Percentiles rank a stretch among this genome's conserved stretches.
Evolutionary conservation across 2,113 vertebrate species (phyloP).

Genomic region (Morone saxatilis): DNA sequence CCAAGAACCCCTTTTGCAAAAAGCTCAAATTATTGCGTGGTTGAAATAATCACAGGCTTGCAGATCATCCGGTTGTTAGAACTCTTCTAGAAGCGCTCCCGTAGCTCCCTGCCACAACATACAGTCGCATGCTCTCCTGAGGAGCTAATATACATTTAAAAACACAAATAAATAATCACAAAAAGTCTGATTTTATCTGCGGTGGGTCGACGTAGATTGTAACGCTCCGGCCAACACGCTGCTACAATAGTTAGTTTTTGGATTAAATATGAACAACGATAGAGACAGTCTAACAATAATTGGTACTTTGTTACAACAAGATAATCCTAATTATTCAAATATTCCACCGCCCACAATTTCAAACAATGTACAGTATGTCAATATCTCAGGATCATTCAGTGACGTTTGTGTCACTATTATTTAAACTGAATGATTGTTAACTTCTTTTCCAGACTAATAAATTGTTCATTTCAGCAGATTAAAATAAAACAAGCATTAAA

Average conservation of each 20-base stretch:
- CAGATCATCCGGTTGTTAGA: slow-evolving; percentile 82
- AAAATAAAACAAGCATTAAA: neutral
- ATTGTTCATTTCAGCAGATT: neutral
- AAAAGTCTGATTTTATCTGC: slow-evolving; percentile 60
- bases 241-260: slow-evolving; percentile 73
- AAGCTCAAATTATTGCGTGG: slow-evolving; percentile 67
- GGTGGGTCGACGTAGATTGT: slow-evolving; percentile 43
- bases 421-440: neutral
- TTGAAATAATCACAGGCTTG: slow-evolving; percentile 67
- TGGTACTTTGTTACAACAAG: neutral
- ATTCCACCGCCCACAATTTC: neutral
- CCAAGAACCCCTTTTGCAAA: slow-evolving; percentile 72
- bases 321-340: neutral
- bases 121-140: slow-evolving; percentile 45
- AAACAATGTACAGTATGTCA: neutral
- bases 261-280: slow-evolving; percentile 63
- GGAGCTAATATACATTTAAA: slow-evolving; percentile 76
- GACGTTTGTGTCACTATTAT: neutral
- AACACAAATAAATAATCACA: slow-evolving; percentile 83
- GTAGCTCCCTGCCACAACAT: slow-evolving; percentile 40
- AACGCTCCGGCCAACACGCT: slow-evolving; percentile 35
- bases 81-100: slow-evolving; percentile 78
- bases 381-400: neutral
- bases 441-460: neutral
- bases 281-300: neutral